These are phyloP conservation scores for Ostrea denselamellosa DNA, from an alignment of 1,140 invertebrate genomes.

Conservation along the genomic window DNA sequence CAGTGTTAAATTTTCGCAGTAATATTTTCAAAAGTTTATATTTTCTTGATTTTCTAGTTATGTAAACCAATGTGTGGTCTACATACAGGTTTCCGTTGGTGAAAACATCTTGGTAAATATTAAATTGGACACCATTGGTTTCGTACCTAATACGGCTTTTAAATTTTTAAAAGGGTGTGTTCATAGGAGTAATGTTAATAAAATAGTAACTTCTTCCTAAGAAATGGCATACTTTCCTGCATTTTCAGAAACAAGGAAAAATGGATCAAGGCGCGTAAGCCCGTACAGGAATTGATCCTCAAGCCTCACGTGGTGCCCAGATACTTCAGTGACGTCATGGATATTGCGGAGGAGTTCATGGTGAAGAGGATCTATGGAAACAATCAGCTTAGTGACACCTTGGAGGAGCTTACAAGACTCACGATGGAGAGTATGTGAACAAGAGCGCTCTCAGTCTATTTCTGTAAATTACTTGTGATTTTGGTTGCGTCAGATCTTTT, in stretches of 20 bases:
- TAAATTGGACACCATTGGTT: too few relatives aligned
- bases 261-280: slow-evolving; percentile 2
- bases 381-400: not conserved
- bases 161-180: too few relatives aligned
- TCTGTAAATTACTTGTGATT: not conserved
- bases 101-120: too few relatives aligned
- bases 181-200: too few relatives aligned
- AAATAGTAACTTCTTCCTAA: too few relatives aligned
- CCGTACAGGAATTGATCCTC: slow-evolving; percentile 33
- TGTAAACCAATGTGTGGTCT: too few relatives aligned
- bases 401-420: slow-evolving; percentile 3
- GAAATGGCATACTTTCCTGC: not conserved
- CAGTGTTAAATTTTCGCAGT: too few relatives aligned
- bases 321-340: not conserved
- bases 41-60: too few relatives aligned
- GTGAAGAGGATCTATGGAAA: not conserved
- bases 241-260: slow-evolving; percentile 40
- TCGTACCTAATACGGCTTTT: too few relatives aligned
- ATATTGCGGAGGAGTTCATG: slow-evolving; percentile 8
- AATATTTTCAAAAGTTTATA: too few relatives aligned
- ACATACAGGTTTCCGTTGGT: too few relatives aligned
- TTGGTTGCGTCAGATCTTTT: not conserved
- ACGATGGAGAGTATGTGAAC: slow-evolving; percentile 29
- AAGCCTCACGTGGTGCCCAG: slow-evolving; percentile 20
- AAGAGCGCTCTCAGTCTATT: not conserved